phyloP scores from a whole-genome alignment of 2,888 invertebrate species.

The Aphodius granarius region DNA sequence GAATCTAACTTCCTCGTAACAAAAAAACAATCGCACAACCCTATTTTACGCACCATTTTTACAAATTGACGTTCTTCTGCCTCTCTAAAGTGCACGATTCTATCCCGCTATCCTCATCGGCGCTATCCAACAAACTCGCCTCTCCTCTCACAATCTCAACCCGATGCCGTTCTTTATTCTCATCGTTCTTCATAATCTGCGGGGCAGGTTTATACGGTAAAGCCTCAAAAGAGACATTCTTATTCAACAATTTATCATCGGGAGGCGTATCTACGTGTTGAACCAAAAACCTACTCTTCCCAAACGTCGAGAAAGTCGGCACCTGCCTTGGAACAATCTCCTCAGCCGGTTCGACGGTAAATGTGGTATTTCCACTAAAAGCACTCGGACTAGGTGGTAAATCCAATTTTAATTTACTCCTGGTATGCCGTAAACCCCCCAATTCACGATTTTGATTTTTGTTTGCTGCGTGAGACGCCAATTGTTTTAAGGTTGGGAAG shows the following conservation, averaged over 20 bases:
- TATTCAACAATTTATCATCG: constrained; percentile 39
- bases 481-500: constrained; percentile 44
- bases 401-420: constrained; percentile 72
- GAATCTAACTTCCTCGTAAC: not conserved
- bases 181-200: constrained; percentile 35
- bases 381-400: constrained; percentile 62
- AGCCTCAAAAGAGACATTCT: constrained; percentile 53
- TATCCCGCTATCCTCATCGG: constrained; percentile 67
- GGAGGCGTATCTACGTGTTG: constrained; percentile 53
- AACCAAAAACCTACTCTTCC: constrained; percentile 56
- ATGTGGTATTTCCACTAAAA: constrained; percentile 42
- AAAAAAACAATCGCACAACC: not conserved
- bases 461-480: constrained; percentile 45
- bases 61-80: constrained; percentile 30
- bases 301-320: constrained; percentile 64
- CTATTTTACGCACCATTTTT: not conserved
- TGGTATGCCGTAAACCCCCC: constrained; percentile 72
- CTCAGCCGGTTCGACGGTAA: constrained; percentile 38
- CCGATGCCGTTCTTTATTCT: constrained; percentile 23
- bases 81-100: constrained; percentile 66
- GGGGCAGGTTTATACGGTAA: constrained; percentile 48
- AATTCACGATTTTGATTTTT: constrained; percentile 48
- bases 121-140: constrained; percentile 65
- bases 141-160: constrained; percentile 54
- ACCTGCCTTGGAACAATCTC: constrained; percentile 42